These are phyloP conservation scores for Aphidius ervi DNA, from an alignment of 1,140 invertebrate genomes.

Conservation along the genomic window DNA sequence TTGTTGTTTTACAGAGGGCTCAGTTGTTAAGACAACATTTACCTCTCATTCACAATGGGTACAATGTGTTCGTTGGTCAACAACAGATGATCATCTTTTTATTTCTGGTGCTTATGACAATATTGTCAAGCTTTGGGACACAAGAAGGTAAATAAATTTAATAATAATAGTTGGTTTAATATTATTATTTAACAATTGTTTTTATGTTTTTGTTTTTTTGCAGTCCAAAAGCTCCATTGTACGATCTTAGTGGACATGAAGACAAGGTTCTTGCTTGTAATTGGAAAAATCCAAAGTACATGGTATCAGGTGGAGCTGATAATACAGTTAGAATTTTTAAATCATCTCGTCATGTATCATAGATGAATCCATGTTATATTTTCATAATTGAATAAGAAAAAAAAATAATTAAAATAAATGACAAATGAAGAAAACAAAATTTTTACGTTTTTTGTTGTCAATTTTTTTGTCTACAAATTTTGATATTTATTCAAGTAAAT, in stretches of 20 bases:
- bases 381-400: conserved; percentile 33
- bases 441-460: no score
- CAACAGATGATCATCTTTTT: conserved; percentile 79
- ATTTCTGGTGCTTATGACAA: conserved; percentile 91
- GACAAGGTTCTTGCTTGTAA: conserved; percentile 92
- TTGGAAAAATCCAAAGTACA: conserved; percentile 83
- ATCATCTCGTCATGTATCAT: conserved; percentile 43
- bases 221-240: conserved; percentile 88
- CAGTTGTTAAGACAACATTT: conserved; percentile 81
- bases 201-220: conserved; percentile 35
- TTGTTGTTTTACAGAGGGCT: conserved; percentile 59
- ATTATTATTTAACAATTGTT: conserved; percentile 4
- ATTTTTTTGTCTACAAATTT: no score
- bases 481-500: no score
- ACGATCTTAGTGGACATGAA: conserved; percentile 88
- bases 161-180: background rate
- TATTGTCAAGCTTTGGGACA: conserved; percentile 93
- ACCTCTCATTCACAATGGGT: conserved; percentile 92
- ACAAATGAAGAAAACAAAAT: no score
- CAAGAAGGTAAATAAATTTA: conserved; percentile 65
- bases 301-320: conserved; percentile 90
- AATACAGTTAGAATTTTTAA: conserved; percentile 90
- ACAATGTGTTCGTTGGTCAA: conserved; percentile 84
- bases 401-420: no score
- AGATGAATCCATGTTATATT: conserved; percentile 20